Percentiles rank a stretch among this genome's conserved stretches.
Evolutionary conservation across 2,797 vertebrate genomes (phyloP).

Genomic region (Pogonophryne albipinna): DNA sequence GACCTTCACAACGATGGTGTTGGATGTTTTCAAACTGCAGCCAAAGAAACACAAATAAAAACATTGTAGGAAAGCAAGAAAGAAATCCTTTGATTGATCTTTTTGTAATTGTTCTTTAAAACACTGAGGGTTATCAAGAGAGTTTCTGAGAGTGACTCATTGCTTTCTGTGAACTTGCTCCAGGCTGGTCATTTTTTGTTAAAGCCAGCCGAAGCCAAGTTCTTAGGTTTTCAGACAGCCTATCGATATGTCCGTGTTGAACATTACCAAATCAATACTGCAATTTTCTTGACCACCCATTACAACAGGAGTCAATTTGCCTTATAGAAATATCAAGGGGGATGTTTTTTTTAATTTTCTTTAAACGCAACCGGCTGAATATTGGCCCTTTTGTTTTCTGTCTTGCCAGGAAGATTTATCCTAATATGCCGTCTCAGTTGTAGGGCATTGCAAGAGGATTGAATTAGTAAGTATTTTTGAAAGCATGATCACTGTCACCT

Average conservation of each 20-base stretch:
- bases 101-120: constrained; percentile 43
- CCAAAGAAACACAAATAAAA: constrained; percentile 3
- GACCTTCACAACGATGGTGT: constrained; percentile 17
- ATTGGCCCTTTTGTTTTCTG: constrained; percentile 52
- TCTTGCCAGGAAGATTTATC: constrained; percentile 50
- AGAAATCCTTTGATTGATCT: constrained; percentile 19
- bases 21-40: constrained; percentile 25
- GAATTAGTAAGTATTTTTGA: constrained; percentile 59
- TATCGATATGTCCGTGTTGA: constrained; percentile 77
- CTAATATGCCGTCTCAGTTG: constrained; percentile 62
- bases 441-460: constrained; percentile 49
- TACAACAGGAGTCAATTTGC: constrained; percentile 75
- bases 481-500: constrained; percentile 52
- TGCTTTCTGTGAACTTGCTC: constrained; percentile 72
- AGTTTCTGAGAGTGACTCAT: constrained; percentile 70
- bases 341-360: constrained; percentile 13
- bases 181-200: constrained; percentile 76
- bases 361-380: constrained; percentile 45
- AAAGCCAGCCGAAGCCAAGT: constrained; percentile 69
- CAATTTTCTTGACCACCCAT: constrained; percentile 77
- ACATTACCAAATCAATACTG: constrained; percentile 81
- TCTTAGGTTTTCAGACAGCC: constrained; percentile 70
- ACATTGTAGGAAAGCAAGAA: constrained; percentile 2
- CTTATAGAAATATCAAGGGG: constrained; percentile 69
- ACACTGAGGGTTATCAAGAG: constrained; percentile 46